Evolutionary conservation across 1,140 invertebrate species (phyloP), one percentile per base, ranked within the genome.

Genomic region (Wiebesia pumilae): DNA sequence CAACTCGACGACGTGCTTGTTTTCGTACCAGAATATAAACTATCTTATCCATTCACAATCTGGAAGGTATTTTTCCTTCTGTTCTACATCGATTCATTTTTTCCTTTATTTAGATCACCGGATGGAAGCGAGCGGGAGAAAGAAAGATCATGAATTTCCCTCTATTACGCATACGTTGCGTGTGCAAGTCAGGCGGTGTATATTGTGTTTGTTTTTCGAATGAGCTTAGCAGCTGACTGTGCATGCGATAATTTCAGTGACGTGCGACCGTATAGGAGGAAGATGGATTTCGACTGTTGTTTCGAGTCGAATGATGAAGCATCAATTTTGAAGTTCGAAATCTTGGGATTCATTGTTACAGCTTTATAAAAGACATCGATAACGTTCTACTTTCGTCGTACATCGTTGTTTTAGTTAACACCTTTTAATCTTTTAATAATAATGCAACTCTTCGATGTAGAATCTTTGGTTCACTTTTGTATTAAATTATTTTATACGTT

Each of bases 151-250:
- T 35, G n/a, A 62, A 81, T 67, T 81, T 67, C 51, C 27, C 62
- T n/a, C 27, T 16, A 40, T 58, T 80, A 62, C n/a, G 21, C 62
- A n/a, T 33, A 27, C 24, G 19, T 58, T 62, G 51, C 35, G 78
- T 38, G 19, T 6, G 2, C 21, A n/a, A 35, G 6, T 58, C 33
- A 9, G 62, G 12, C 24, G 35, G 27, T 9, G 19, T 69, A 7
- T 54, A 73, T 58, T 83, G 75, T 84, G 75, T 84, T 84, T 84
- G 77, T 84, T 84, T 84, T 84, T 54, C 19, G 35, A 84, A 84
- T 84, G 83, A 84, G 62, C 54, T 77, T 40, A 19, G 3, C 71
- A 83, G 69, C 30, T 84, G 71, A 78, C 54, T 79, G 33, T 79
- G 30, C n/a, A 79, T 35, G 71, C 71, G 21, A 79, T 54, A 35